Evolutionary conservation across 1,140 invertebrate genomes (phyloP).

Genomic region (Leguminivora glycinivorella): DNA sequence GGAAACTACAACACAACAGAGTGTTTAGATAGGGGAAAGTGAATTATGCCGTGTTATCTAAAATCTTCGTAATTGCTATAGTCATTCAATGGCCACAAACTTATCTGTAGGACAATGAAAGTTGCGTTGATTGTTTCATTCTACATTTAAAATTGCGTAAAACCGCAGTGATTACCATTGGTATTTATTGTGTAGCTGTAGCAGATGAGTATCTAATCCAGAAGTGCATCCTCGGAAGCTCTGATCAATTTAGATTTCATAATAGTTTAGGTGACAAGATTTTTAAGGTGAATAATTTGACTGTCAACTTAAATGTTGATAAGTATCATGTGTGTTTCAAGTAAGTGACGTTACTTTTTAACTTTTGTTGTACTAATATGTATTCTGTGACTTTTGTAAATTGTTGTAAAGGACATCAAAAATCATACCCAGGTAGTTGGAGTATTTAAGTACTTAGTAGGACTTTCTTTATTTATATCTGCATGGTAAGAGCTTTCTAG

Average conservation of each 20-base stretch:
- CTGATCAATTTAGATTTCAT: background rate
- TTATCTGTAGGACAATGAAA: conserved; percentile 23
- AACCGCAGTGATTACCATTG: background rate
- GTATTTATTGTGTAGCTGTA: background rate
- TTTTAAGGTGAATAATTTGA: no score
- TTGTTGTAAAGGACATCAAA: no score
- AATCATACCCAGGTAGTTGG: no score
- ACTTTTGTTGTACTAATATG: no score
- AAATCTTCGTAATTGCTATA: conserved; percentile 17
- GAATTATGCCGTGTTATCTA: conserved; percentile 21
- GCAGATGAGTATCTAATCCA: background rate
- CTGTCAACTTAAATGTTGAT: no score
- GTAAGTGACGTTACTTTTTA: no score
- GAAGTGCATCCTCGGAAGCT: background rate
- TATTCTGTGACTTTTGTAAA: no score
- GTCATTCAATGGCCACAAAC: conserved; percentile 9
- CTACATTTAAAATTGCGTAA: conserved; percentile 11
- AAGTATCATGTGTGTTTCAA: no score
- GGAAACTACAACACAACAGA: background rate
- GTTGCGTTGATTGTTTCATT: conserved; percentile 14
- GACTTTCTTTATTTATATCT: no score
- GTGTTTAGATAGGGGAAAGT: conserved; percentile 10
- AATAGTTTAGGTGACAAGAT: no score
- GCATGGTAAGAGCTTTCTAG: background rate
- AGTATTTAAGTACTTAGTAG: no score